Percentiles rank a stretch among this genome's conserved stretches.
Evolutionary conservation across 2,113 vertebrate species (phyloP).

Genomic region (Epinephelus lanceolatus): DNA sequence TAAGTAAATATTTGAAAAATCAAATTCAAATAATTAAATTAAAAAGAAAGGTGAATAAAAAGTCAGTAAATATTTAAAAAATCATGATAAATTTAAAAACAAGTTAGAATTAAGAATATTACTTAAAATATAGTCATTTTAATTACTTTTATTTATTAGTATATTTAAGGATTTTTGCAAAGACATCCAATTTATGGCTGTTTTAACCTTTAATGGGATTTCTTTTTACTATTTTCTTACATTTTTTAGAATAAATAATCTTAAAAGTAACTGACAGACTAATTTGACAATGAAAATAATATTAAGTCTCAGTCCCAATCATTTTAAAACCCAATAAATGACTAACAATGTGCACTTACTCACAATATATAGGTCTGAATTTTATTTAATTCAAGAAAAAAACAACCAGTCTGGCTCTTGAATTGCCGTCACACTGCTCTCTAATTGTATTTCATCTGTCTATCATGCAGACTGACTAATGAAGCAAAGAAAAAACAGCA

Average conservation of each 20-base stretch:
- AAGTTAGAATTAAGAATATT: too few species aligned
- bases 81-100: too few species aligned
- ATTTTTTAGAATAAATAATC: too few species aligned
- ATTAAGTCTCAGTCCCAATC: neutral
- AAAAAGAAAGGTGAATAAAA: too few species aligned
- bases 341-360: neutral
- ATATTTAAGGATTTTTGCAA: neutral
- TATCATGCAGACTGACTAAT: constrained; percentile 45
- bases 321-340: neutral
- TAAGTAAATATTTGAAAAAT: neutral
- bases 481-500: constrained; percentile 39
- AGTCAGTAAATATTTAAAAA: too few species aligned
- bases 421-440: neutral
- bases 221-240: too few species aligned
- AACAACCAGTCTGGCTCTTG: constrained; percentile 14
- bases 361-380: neutral
- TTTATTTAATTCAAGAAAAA: neutral
- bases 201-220: too few species aligned
- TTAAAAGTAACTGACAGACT: too few species aligned
- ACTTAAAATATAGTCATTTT: too few species aligned
- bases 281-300: too few species aligned
- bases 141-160: too few species aligned
- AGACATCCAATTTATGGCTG: neutral
- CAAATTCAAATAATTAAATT: neutral
- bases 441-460: constrained; percentile 52